A percentile compares a stretch with the other conserved stretches of the same genome.
Evolutionary conservation across 53 echinoderm and acorn worm genomes (phyloP).

Genomic region (Stichopus horrens): DNA sequence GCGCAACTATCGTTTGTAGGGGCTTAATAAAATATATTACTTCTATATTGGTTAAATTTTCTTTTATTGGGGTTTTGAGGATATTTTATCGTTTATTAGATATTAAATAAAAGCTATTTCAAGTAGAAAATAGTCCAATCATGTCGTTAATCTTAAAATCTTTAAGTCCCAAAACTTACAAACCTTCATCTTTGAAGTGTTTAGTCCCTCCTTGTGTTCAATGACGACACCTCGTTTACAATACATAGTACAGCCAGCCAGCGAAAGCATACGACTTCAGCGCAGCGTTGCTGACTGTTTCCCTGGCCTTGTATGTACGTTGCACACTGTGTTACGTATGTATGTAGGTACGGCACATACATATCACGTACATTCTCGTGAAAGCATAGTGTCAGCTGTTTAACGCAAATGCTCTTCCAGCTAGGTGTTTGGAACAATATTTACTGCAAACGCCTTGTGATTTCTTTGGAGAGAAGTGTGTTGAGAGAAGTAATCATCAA

Average conservation of each 20-base stretch:
- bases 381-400: conserved; percentile 29
- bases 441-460: not conserved
- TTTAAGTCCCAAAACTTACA: too few species aligned
- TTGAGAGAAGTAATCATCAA: not conserved
- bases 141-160: too few species aligned
- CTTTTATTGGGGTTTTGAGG: too few species aligned
- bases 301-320: not conserved
- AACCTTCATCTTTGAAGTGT: not conserved
- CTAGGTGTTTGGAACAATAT: not conserved
- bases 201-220: conserved; percentile 27
- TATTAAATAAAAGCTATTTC: too few species aligned
- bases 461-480: not conserved
- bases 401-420: not conserved
- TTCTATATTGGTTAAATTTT: too few species aligned
- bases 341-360: not conserved
- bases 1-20: conserved; percentile 1
- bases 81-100: too few species aligned
- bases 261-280: not conserved
- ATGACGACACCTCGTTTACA: conserved; percentile 34
- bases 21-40: not conserved
- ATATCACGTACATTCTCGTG: not conserved
- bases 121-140: too few species aligned
- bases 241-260: not conserved
- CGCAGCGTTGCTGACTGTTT: not conserved
- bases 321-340: not conserved